Evolutionary conservation across 2,888 invertebrate species (phyloP).

Genomic region (Pomacea canaliculata): DNA sequence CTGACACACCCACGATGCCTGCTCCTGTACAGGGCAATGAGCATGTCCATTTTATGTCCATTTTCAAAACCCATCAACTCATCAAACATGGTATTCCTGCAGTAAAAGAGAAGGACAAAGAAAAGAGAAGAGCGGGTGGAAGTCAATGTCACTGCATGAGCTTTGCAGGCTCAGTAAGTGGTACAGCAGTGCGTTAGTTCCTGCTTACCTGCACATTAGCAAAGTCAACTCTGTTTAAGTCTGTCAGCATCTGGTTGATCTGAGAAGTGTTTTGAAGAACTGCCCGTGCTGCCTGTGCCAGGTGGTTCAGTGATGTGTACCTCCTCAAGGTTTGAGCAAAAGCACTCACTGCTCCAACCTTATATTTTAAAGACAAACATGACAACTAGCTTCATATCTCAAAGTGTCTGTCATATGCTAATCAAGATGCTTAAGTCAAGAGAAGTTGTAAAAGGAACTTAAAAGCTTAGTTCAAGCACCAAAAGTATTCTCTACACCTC

Average conservation of each 20-base stretch:
- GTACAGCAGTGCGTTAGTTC: too few species aligned
- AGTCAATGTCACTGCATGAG: too few species aligned
- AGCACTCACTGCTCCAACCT: slow-evolving; percentile 84
- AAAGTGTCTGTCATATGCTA: background rate
- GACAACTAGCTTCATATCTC: background rate
- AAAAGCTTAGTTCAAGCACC: background rate
- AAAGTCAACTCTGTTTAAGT: slow-evolving; percentile 97
- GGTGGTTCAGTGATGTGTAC: slow-evolving; percentile 96
- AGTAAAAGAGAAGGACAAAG: too few species aligned
- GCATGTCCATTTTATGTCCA: too few species aligned
- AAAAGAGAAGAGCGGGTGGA: too few species aligned
- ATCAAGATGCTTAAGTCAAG: background rate
- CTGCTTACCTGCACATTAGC: slow-evolving; percentile 85
- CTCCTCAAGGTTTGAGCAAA: slow-evolving; percentile 94
- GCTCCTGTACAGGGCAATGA: slow-evolving; percentile 67
- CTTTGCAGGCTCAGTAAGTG: too few species aligned
- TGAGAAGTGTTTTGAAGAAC: slow-evolving; percentile 95
- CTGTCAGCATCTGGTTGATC: slow-evolving; percentile 95
- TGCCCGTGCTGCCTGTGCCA: slow-evolving; percentile 94
- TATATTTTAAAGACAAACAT: slow-evolving; percentile 2
- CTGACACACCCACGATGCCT: slow-evolving; percentile 98
- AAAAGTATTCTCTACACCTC: too few species aligned
- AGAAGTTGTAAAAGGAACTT: background rate
- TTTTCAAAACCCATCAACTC: too few species aligned
- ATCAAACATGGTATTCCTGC: too few species aligned